These are phyloP conservation scores for Zaprionus ghesquierei DNA, from an alignment of 1,140 invertebrate genomes.

Conservation along the genomic window DNA sequence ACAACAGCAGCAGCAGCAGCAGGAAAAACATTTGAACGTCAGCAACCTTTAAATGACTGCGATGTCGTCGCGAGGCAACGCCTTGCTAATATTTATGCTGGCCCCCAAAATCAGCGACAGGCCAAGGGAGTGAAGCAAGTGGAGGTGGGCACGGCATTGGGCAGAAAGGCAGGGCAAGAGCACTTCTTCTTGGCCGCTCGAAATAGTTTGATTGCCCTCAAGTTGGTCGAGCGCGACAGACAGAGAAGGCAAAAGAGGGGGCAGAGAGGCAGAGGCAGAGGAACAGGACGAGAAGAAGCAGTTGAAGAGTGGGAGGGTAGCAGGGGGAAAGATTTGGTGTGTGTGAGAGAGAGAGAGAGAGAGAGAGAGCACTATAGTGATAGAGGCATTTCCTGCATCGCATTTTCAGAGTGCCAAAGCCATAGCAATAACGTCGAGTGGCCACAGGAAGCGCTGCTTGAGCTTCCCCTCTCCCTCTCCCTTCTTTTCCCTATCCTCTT, in stretches of 20 bases:
- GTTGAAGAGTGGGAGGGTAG: background rate
- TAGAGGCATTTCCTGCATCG: constrained; percentile 7
- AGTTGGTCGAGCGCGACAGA: constrained; percentile 14
- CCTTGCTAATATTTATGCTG: constrained; percentile 76
- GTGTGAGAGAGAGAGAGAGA: background rate
- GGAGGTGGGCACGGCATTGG: background rate
- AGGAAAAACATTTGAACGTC: constrained; percentile 41
- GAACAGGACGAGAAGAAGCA: too few relatives aligned
- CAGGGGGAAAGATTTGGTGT: background rate
- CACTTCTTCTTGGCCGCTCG: constrained; percentile 54
- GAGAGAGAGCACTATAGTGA: background rate
- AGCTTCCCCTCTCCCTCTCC: background rate
- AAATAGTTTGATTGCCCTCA: constrained; percentile 62
- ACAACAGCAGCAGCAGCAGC: constrained; percentile 10
- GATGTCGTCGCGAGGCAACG: constrained; percentile 61
- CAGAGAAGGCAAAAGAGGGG: background rate
- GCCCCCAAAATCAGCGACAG: constrained; percentile 45
- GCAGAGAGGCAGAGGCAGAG: background rate
- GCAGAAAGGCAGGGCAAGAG: constrained; percentile 21
- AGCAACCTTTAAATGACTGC: constrained; percentile 76
- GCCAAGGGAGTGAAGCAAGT: background rate
- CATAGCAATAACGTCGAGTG: constrained; percentile 45
- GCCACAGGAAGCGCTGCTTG: background rate
- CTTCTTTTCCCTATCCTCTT: background rate
- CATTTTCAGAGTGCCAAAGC: constrained; percentile 27